phyloP scores from a whole-genome alignment of 2,888 invertebrate genomes.

The Plebejus melissa region DNA sequence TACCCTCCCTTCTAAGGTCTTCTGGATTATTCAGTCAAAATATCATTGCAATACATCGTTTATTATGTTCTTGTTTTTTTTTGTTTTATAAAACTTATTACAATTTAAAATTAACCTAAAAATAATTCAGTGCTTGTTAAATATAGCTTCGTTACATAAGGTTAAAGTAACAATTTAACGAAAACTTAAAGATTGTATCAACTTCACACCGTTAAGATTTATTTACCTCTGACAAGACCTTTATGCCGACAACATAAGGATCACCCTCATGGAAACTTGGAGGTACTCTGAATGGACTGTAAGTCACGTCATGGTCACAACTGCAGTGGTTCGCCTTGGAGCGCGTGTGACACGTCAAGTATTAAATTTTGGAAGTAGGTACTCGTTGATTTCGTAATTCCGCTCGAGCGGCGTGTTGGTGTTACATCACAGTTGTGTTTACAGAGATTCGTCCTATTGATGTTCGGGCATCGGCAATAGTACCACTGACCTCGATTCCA shows the following conservation, averaged over 20 bases:
- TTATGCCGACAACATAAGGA: neutral
- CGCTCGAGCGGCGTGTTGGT: constrained; percentile 50
- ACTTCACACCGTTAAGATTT: neutral
- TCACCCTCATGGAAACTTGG: neutral
- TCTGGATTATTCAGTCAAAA: neutral
- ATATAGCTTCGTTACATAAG: neutral
- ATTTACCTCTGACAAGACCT: neutral
- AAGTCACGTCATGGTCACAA: neutral
- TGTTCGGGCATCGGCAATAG: constrained; percentile 54
- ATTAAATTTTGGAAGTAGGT: constrained; percentile 48
- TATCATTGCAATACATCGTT: neutral
- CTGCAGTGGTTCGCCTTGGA: constrained; percentile 59
- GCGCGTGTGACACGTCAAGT: constrained; percentile 31
- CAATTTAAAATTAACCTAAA: neutral
- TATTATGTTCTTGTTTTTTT: neutral
- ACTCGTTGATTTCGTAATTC: constrained; percentile 58
- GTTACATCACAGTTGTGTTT: constrained; percentile 69
- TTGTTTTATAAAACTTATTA: neutral
- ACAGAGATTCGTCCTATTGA: constrained; percentile 56
- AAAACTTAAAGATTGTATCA: neutral
- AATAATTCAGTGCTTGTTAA: neutral
- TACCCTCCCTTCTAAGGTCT: neutral
- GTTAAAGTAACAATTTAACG: neutral
- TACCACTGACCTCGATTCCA: constrained; percentile 67
- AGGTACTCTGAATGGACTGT: neutral